These are phyloP conservation scores for Colinus virginianus DNA, from an alignment of 2,113 vertebrate species.

Conservation along the genomic window DNA sequence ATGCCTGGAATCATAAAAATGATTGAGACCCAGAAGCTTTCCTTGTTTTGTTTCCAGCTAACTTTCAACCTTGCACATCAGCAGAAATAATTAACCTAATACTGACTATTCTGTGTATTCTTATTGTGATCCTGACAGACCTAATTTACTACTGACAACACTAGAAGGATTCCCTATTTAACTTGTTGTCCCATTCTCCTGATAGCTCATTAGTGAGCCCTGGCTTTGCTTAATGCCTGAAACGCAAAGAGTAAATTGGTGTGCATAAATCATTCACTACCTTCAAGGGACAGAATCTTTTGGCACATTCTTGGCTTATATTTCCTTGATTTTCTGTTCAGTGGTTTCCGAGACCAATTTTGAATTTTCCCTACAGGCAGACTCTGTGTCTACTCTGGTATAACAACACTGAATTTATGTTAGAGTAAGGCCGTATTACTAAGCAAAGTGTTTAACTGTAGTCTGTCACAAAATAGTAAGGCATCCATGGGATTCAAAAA, in stretches of 20 bases:
- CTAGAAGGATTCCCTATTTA: conserved; percentile 56
- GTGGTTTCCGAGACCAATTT: conserved; percentile 12
- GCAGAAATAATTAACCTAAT: conserved; percentile 60
- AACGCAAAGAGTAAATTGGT: conserved; percentile 18
- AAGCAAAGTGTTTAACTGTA: not conserved
- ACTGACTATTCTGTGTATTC: conserved; percentile 17
- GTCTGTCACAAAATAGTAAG: not conserved
- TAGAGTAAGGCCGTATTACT: not conserved
- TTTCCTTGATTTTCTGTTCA: conserved; percentile 22
- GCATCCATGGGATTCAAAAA: not conserved
- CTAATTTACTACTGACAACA: conserved; percentile 40
- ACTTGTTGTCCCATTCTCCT: conserved; percentile 41
- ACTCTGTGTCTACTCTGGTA: not conserved
- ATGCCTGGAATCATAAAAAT: not conserved
- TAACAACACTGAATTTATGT: not conserved
- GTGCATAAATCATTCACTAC: conserved; percentile 51
- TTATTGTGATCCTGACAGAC: conserved; percentile 44
- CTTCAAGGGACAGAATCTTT: conserved; percentile 59
- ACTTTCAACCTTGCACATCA: not conserved
- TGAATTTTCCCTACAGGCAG: not conserved
- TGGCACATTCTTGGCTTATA: not conserved
- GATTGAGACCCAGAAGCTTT: conserved; percentile 3
- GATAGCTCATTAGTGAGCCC: conserved; percentile 50
- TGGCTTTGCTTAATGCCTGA: conserved; percentile 45
- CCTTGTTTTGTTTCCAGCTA: conserved; percentile 26